A percentile compares a stretch with the other conserved stretches of the same genome.
Conservation (phyloP, 2,888 invertebrate genomes). For the Drosophila atripex region DNA sequence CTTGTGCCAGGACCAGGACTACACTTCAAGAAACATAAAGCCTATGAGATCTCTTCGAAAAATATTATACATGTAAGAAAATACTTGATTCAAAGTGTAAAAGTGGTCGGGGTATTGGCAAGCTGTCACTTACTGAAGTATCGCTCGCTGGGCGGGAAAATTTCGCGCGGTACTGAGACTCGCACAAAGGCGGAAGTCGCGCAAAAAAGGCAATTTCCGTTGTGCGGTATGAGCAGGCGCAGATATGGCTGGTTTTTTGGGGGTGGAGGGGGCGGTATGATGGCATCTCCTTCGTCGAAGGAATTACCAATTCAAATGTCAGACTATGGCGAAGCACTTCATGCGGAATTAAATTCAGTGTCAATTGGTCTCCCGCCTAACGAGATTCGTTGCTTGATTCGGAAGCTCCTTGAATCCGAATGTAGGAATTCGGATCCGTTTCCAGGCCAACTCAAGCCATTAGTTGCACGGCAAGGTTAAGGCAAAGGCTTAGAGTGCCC, state of each 20-base stretch:
- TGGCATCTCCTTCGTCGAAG: constrained; percentile 21
- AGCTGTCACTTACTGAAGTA: constrained; percentile 67
- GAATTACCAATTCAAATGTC: constrained; percentile 80
- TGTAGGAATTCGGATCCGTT: constrained; percentile 21
- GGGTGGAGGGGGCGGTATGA: background rate
- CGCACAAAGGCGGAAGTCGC: constrained; percentile 57
- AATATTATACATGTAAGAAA: background rate
- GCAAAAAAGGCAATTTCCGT: constrained; percentile 78
- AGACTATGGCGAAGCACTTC: constrained; percentile 58
- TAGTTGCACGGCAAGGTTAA: constrained; percentile 42
- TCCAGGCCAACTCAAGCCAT: constrained; percentile 32
- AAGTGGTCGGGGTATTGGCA: constrained; percentile 31
- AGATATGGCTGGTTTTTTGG: constrained; percentile 3
- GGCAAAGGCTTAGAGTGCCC: constrained; percentile 10
- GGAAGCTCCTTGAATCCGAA: constrained; percentile 52
- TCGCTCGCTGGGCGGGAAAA: constrained; percentile 19
- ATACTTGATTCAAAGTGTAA: constrained; percentile 3
- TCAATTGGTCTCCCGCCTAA: constrained; percentile 62
- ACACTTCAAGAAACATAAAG: constrained; percentile 4
- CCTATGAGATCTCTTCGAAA: background rate
- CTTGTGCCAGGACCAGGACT: background rate
- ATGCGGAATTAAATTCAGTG: constrained; percentile 77
- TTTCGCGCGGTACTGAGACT: constrained; percentile 7
- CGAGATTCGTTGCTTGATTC: constrained; percentile 21
- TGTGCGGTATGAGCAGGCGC: constrained; percentile 39